Percentiles rank a stretch among this genome's conserved stretches.
Evolutionary conservation across 2,888 invertebrate species (phyloP).

Genomic region (Aphelenchoides bicaudatus): DNA sequence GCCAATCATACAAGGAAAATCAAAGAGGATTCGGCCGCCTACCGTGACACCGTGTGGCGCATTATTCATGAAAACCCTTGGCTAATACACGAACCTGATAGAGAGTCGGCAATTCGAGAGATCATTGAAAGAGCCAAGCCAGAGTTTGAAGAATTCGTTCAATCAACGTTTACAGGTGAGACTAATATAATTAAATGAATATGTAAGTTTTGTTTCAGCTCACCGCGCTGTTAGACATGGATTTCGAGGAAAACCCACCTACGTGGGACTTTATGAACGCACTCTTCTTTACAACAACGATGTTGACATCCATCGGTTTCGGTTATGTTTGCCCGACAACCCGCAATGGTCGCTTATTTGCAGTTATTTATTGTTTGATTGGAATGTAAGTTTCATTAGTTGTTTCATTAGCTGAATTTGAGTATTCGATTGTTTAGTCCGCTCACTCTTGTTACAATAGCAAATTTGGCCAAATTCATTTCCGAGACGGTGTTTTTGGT

Average conservation of each 20-base stretch:
- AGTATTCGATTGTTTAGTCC: too few relatives aligned
- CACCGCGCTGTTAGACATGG: conserved; percentile 48
- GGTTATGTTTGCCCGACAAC: conserved; percentile 57
- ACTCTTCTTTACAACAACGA: conserved; percentile 43
- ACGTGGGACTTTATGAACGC: conserved; percentile 44
- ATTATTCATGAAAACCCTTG: conserved; percentile 26
- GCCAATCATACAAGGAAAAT: conserved; percentile 39
- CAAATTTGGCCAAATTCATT: conserved; percentile 56
- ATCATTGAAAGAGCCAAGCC: conserved; percentile 37
- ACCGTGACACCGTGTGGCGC: conserved; percentile 40
- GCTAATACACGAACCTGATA: conserved; percentile 12
- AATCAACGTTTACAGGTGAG: conserved; percentile 6
- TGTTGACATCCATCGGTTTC: conserved; percentile 49
- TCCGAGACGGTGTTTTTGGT: conserved; percentile 54
- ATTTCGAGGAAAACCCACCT: conserved; percentile 53
- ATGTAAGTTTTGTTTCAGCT: not conserved
- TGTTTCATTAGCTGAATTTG: not conserved
- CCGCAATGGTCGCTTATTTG: conserved; percentile 75
- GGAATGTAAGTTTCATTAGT: conserved; percentile 39
- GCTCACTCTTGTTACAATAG: conserved; percentile 68
- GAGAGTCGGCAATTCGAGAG: conserved; percentile 32
- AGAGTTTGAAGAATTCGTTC: conserved; percentile 38
- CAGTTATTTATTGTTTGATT: conserved; percentile 78
- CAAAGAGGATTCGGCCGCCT: conserved; percentile 38
- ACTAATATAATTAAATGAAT: not conserved